Evolutionary conservation across 2,113 vertebrate species (phyloP), one percentile per base, ranked within the genome.

Genomic region (Connochaetes taurinus): DNA sequence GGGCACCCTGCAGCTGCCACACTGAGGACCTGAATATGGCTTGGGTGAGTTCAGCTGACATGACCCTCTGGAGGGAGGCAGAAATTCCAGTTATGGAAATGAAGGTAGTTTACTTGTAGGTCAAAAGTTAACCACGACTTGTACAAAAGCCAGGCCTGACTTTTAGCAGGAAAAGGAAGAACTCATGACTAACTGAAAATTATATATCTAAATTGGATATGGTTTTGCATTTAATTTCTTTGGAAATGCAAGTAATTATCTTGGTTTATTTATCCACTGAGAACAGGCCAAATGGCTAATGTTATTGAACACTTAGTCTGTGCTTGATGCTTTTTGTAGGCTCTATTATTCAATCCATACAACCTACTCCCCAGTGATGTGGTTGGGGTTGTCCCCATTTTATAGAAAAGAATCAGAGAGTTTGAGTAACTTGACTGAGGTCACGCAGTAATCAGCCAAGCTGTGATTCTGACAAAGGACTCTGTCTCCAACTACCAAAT

Each of bases 91-190:
- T 82, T 88, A 85, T 31, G 67, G 90, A 95, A 97, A 95, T 92
- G 31, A 91, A 87, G 74, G 84, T 67, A 36, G 29, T 90, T 95
- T 90, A 93, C 43, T 90, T 50, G 13, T 31, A 95, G 92, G 92
- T 98, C 95, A 96, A 92, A 87, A 92, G 91, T 87, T 91, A 97
- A 97, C 25, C 25, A 74, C 67, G 74, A 87, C 62, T 90, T 95
- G 43, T 95, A 94, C n/a, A 90, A 97, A 97, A 94, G 82, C 82
- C 53, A 90, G 84, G 50, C 25, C 78, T 12, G n/a, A 94, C 81
- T 71, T 71, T 71, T 25, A 84, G 52, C 57, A 87, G 11, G 87
- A 88, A 94, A 93, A 91, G 36, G 76, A 92, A 93, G 82, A 96
- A 92, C 13, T 52, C 29, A 60, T 27, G 64, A 87, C 40, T 96